Evolutionary conservation across 92 coral and sea anemone species (phyloP).

Genomic region (Metridium senile): DNA sequence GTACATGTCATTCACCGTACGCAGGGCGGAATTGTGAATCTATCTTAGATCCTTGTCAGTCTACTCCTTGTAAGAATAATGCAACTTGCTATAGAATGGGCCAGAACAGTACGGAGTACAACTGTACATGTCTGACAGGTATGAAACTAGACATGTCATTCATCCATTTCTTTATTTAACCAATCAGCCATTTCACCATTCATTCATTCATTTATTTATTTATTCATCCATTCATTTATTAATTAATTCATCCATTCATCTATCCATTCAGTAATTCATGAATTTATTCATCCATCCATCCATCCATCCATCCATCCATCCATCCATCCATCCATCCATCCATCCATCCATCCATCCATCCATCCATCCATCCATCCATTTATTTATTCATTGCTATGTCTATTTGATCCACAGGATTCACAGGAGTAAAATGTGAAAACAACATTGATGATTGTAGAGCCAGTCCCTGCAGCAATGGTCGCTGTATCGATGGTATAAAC

Average conservation of each 20-base stretch:
- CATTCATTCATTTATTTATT: too few relatives aligned
- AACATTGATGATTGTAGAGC: constrained; percentile 84
- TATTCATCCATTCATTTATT: too few relatives aligned
- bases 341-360: too few relatives aligned
- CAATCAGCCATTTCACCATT: too few relatives aligned
- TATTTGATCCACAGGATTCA: constrained; percentile 55
- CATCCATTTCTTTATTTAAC: not conserved
- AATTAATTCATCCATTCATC: too few relatives aligned
- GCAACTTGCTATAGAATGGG: constrained; percentile 61
- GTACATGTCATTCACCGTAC: constrained; percentile 67
- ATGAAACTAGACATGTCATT: not conserved
- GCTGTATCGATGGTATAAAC: constrained; percentile 65
- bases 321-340: too few relatives aligned
- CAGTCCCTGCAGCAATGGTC: constrained; percentile 61
- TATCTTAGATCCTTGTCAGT: constrained; percentile 62
- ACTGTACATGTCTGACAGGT: constrained; percentile 77
- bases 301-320: too few relatives aligned
- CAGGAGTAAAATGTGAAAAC: constrained; percentile 64
- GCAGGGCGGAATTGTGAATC: constrained; percentile 85
- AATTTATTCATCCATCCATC: too few relatives aligned
- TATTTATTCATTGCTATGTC: not conserved
- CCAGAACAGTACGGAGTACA: constrained; percentile 34
- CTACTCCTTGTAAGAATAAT: constrained; percentile 65
- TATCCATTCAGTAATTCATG: too few relatives aligned
- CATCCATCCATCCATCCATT: not conserved